phyloP scores from a whole-genome alignment of 2,113 vertebrate genomes.

The Chaetodon auriga region DNA sequence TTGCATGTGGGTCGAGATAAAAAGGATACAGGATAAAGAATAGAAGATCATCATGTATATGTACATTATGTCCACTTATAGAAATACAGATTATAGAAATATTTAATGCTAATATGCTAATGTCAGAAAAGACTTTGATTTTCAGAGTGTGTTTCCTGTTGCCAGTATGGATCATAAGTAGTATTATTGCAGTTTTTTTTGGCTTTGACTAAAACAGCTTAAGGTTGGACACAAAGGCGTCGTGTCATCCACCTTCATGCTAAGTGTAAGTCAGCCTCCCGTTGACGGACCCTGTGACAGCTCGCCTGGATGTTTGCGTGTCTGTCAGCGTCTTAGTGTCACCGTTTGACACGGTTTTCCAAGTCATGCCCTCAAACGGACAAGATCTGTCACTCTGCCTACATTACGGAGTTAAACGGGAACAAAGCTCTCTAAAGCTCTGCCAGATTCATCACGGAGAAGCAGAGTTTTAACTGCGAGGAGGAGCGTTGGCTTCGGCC shows the following conservation, averaged over 20 bases:
- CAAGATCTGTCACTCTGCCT: not conserved
- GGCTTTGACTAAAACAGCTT: not conserved
- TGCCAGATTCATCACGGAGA: constrained; percentile 9
- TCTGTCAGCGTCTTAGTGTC: not conserved
- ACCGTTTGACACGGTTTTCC: not conserved
- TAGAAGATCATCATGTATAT: too few species aligned
- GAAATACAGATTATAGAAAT: too few species aligned
- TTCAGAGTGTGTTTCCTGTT: too few species aligned
- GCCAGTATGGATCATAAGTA: too few species aligned
- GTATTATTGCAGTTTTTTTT: too few species aligned
- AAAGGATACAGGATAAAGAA: too few species aligned
- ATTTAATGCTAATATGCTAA: too few species aligned
- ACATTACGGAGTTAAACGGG: not conserved
- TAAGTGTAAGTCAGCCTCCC: not conserved
- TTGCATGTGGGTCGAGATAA: too few species aligned
- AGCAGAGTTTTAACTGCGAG: not conserved
- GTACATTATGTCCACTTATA: too few species aligned
- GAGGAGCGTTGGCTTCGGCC: not conserved
- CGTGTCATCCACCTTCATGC: not conserved
- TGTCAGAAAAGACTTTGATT: too few species aligned
- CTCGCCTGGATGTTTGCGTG: not conserved
- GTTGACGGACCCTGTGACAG: not conserved
- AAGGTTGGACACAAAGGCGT: not conserved
- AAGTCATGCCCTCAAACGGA: not conserved
- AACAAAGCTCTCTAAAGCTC: constrained; percentile 11